Base-by-base conservation (phyloP, 2,888 invertebrate genomes). In the Parnassius smintheus region DNA sequence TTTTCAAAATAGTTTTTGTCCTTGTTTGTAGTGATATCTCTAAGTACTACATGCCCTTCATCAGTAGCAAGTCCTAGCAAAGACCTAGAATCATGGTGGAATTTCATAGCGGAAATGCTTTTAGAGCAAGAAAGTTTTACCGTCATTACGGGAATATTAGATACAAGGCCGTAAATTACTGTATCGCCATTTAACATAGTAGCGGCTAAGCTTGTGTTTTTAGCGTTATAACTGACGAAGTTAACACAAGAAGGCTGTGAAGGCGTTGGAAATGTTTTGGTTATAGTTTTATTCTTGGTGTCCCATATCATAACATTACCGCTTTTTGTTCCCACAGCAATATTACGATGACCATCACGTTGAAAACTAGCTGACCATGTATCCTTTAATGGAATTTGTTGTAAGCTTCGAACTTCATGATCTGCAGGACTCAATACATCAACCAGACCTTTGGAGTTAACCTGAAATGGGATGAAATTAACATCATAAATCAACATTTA, bases 221-320 rank as follows among this genome's bases (percentile, higher is more conserved):
- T 92, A 8, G 88, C 80, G 76, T 92, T 92, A 65, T 86, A 92
- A 68, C 91, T 92, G 55, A 92, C 70, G 64, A 79, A 82, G 66
- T 88, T 86, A 0, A 92, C 87, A 59, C 80, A 74, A 4, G 85
- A 85, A 50, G 85, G 85, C 41, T 89, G 85, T 13, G 83, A 68
- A 2, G 88, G 86, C 9, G 81, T 79, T 0, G 91, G 86, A 70
- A 92, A 91, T 71, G 89, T 84, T 74, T 92, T 92, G 0, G 76
- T 83, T n/a, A 90, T 78, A 48, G 76, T 83, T 78, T 91, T 92
- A 55, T 80, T 86, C 68, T 88, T 92, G 2, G 91, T 91, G 62
- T 92, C 91, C 92, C 92, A 92, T 69, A 92, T 88, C 75, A 90
- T 77, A 2, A 92, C 88, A 72, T 85, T 86, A 22, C 92, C 92